A percentile compares a stretch with the other conserved stretches of the same genome.
Conservation (phyloP, 2,888 invertebrate genomes). For the Ophion slaviceki region DNA sequence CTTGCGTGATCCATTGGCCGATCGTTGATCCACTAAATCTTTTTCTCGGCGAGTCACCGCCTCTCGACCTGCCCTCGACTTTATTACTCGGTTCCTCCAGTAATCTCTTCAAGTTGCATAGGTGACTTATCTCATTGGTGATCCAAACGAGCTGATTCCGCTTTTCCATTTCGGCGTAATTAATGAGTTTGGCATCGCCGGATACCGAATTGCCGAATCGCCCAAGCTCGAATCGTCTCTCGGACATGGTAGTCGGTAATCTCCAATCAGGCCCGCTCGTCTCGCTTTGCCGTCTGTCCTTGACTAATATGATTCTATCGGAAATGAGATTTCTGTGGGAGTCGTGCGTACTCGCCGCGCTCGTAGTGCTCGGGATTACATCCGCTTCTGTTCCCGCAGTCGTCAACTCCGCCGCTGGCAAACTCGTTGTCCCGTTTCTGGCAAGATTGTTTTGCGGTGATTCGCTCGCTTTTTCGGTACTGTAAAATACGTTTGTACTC, state of each 20-base stretch:
- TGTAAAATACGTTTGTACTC: constrained; percentile 56
- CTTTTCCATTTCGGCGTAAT: constrained; percentile 84
- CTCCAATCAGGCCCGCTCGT: constrained; percentile 83
- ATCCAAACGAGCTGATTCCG: constrained; percentile 86
- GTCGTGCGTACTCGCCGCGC: constrained; percentile 14
- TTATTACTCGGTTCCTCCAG: constrained; percentile 78
- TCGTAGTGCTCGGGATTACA: constrained; percentile 12
- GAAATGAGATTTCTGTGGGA: constrained; percentile 29
- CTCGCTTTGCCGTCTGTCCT: constrained; percentile 45
- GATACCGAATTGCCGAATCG: constrained; percentile 75
- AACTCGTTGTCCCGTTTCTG: not conserved
- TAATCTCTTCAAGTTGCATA: constrained; percentile 84
- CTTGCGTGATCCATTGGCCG: constrained; percentile 37
- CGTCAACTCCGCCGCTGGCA: not conserved
- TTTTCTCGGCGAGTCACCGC: constrained; percentile 72
- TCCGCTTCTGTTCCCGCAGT: not conserved
- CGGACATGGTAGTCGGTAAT: constrained; percentile 84
- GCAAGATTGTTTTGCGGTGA: not conserved
- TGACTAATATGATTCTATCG: constrained; percentile 49
- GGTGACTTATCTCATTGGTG: constrained; percentile 85
- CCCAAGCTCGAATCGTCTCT: constrained; percentile 82
- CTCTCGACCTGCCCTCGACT: constrained; percentile 69
- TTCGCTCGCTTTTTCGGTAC: constrained; percentile 41
- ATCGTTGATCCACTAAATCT: constrained; percentile 9
- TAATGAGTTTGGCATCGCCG: constrained; percentile 78